These are phyloP conservation scores for Stegostoma tigrinum DNA, from an alignment of 2,113 vertebrate species.

Conservation along the genomic window DNA sequence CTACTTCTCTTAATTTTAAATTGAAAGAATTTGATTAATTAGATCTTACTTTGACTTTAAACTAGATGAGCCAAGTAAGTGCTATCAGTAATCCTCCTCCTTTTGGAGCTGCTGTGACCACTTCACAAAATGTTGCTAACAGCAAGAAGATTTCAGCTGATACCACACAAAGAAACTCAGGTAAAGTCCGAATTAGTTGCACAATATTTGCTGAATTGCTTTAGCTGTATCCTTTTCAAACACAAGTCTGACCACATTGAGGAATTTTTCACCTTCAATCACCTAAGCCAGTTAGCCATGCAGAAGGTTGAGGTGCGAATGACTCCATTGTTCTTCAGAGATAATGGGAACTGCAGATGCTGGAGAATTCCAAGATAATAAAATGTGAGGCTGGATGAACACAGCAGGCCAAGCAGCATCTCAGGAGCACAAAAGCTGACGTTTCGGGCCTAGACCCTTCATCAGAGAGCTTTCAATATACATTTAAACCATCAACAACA, in stretches of 20 bases:
- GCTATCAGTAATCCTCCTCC: constrained; percentile 54
- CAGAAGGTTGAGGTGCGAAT: not conserved
- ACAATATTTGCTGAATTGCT: not conserved
- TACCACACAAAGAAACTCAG: constrained; percentile 51
- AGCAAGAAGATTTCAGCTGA: constrained; percentile 54
- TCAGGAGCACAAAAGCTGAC: too few relatives aligned
- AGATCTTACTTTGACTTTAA: not conserved
- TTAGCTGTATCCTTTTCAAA: not conserved
- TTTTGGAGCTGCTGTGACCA: constrained; percentile 51
- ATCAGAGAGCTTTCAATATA: not conserved
- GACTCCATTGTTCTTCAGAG: not conserved
- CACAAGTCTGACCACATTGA: not conserved
- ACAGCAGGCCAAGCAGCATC: too few relatives aligned
- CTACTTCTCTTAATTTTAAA: not conserved
- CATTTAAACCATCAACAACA: not conserved
- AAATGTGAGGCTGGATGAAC: too few relatives aligned
- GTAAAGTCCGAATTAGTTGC: constrained; percentile 46
- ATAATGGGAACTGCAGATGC: too few relatives aligned
- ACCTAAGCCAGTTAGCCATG: not conserved
- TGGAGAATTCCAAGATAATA: too few relatives aligned
- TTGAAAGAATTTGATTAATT: not conserved
- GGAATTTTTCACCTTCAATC: not conserved
- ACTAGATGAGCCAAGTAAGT: constrained; percentile 63
- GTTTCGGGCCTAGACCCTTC: too few relatives aligned
- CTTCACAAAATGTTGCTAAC: constrained; percentile 57